phyloP scores from a whole-genome alignment of 2,888 invertebrate genomes.

The Trichogramma evanescens region DNA sequence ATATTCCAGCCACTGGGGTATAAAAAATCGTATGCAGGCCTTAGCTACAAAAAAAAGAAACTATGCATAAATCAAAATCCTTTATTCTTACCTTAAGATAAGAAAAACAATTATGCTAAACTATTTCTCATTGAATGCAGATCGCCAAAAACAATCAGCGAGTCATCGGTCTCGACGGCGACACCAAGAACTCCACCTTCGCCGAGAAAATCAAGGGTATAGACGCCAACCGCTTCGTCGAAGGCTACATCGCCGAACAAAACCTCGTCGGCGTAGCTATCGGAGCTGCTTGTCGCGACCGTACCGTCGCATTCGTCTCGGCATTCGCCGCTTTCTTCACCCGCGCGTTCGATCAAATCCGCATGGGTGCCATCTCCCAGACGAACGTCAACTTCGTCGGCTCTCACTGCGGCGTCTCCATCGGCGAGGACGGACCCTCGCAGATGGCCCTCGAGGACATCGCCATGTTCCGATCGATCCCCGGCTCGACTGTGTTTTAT shows the following conservation, averaged over 20 bases:
- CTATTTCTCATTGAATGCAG: conserved; percentile 20
- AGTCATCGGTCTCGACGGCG: conserved; percentile 92
- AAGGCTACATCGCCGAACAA: conserved; percentile 99
- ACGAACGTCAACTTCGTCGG: conserved; percentile 94
- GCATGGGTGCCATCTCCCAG: conserved; percentile 99
- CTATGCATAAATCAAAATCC: no score
- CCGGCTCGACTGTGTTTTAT: conserved; percentile 73
- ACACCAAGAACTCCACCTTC: conserved; percentile 98
- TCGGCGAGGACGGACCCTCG: conserved; percentile 97
- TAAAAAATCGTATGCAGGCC: no score
- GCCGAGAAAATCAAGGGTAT: conserved; percentile 82
- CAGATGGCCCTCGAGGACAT: conserved; percentile 99
- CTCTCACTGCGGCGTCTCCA: conserved; percentile 96
- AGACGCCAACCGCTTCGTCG: conserved; percentile 73
- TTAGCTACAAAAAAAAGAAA: no score
- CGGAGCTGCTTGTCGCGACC: conserved; percentile 86
- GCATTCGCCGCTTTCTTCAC: conserved; percentile 98
- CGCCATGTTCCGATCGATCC: conserved; percentile 88
- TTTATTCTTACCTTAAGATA: no score
- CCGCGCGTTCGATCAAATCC: conserved; percentile 90
- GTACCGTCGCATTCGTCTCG: conserved; percentile 89
- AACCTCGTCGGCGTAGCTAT: conserved; percentile 94
- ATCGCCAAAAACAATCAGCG: conserved; percentile 56
- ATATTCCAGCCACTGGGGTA: no score
- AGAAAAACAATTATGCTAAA: no score